phyloP scores from a whole-genome alignment of 2,888 invertebrate genomes.

The Cylloceria caligata region DNA sequence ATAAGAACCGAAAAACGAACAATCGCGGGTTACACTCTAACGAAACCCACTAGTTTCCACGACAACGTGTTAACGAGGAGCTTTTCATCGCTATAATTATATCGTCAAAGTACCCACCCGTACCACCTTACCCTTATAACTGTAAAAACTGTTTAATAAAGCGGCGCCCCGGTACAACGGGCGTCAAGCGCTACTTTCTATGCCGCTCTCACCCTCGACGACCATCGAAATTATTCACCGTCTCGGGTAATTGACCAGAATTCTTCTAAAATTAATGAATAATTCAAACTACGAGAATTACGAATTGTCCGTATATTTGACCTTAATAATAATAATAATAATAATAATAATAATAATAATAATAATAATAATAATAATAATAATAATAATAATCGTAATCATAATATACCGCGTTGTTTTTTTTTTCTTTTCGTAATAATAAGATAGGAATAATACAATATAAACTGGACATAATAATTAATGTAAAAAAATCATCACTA shows the following conservation, averaged over 20 bases:
- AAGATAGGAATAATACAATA: constrained; percentile 67
- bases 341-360: constrained; percentile 24
- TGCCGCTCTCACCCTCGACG: neutral
- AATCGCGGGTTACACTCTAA: neutral
- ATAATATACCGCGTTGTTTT: constrained; percentile 73
- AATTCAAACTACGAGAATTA: constrained; percentile 67
- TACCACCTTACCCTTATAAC: constrained; percentile 41
- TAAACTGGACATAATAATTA: constrained; percentile 65
- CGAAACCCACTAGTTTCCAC: constrained; percentile 7
- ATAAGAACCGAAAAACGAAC: neutral
- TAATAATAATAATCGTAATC: constrained; percentile 76
- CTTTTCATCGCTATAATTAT: constrained; percentile 42
- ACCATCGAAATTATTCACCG: constrained; percentile 21
- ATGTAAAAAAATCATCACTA: constrained; percentile 77
- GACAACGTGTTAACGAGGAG: constrained; percentile 56
- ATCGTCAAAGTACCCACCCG: constrained; percentile 11
- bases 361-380: constrained; percentile 71
- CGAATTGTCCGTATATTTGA: constrained; percentile 81
- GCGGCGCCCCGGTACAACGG: neutral
- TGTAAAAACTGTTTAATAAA: constrained; percentile 43
- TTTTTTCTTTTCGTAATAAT: constrained; percentile 68
- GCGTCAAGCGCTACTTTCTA: neutral
- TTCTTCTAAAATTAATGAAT: constrained; percentile 48
- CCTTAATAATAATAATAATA: constrained; percentile 77
- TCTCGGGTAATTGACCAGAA: neutral